Evolutionary conservation across 2,113 vertebrate species (phyloP).

Genomic region (Heteronetta atricapilla): DNA sequence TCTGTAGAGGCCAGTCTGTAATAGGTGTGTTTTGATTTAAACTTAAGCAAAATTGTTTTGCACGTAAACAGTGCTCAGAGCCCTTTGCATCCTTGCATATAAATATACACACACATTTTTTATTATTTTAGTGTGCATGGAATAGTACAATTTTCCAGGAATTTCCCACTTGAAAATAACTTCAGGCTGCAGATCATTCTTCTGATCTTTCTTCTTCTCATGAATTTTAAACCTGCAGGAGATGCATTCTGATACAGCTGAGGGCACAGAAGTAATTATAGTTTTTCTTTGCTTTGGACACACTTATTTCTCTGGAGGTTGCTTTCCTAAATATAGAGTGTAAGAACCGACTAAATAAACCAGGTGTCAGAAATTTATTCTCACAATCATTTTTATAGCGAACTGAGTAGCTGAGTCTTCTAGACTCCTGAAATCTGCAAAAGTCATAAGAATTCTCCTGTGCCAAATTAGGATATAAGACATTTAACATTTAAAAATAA

Average conservation of each 20-base stretch:
- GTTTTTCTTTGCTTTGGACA: constrained; percentile 50
- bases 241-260: constrained; percentile 35
- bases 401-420: neutral
- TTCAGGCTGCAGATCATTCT: constrained; percentile 30
- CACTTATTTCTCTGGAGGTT: constrained; percentile 28
- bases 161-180: constrained; percentile 37
- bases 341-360: neutral
- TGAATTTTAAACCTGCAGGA: constrained; percentile 58
- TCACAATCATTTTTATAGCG: neutral
- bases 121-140: neutral
- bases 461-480: constrained; percentile 24
- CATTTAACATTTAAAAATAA: neutral
- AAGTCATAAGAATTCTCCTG: constrained; percentile 37
- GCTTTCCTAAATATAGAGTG: neutral
- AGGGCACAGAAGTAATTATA: constrained; percentile 46
- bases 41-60: neutral
- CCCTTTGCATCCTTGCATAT: neutral
- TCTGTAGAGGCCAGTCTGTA: neutral
- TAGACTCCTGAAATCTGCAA: constrained; percentile 38
- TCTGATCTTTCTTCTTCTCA: constrained; percentile 46
- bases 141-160: constrained; percentile 15
- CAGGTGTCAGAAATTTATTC: constrained; percentile 29
- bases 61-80: neutral
- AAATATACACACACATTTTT: neutral
- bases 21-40: neutral